These are phyloP conservation scores for Penaeus japonicus DNA, from an alignment of 1,140 invertebrate genomes.

Conservation along the genomic window DNA sequence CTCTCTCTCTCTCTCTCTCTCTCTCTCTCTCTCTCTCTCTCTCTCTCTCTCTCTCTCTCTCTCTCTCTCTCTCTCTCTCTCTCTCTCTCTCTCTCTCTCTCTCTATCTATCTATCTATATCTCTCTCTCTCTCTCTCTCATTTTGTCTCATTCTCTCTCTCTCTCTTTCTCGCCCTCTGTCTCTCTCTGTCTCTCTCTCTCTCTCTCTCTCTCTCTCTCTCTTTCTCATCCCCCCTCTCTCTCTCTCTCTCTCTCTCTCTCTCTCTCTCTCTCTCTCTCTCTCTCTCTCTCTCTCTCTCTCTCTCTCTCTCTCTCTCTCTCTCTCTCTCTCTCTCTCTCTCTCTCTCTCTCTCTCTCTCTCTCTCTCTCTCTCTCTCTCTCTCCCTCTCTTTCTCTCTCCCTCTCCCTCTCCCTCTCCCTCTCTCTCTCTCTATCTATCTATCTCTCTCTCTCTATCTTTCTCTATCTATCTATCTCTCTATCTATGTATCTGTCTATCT, in stretches of 20 bases:
- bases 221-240: background rate
- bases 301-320: background rate
- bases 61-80: background rate
- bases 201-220: background rate
- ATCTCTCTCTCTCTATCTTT: background rate
- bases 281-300: background rate
- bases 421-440: background rate
- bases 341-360: background rate
- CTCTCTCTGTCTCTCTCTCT: background rate
- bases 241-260: background rate
- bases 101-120: background rate
- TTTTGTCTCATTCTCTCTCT: background rate
- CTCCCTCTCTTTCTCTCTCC: background rate
- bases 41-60: background rate
- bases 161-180: background rate
- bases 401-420: background rate
- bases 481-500: background rate
- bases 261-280: background rate
- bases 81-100: background rate
- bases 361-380: background rate
- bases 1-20: background rate
- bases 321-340: background rate
- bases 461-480: background rate
- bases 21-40: background rate
- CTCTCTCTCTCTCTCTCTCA: too few relatives aligned